Evolutionary conservation across 2,113 vertebrate genomes (phyloP), one percentile per base, ranked within the genome.

Genomic region (Sprattus sprattus): DNA sequence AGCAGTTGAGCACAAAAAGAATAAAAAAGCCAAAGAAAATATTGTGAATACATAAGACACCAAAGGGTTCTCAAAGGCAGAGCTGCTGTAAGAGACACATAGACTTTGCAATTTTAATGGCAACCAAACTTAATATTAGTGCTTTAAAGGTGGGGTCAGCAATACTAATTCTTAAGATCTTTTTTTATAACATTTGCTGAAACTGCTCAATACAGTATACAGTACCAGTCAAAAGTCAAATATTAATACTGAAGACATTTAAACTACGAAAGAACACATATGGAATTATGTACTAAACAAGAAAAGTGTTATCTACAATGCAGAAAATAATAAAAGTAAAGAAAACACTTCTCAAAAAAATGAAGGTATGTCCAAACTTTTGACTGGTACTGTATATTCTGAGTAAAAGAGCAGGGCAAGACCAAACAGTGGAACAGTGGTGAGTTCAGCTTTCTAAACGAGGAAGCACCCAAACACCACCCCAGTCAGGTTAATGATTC

Each of bases 31-130:
- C 2, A 39, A 85, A 57, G 46, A 64, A 86, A 83, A 82, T 28
- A 88, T 92, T 92, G 82, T 88, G 78, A 92, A 92, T 89, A 92
- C 91, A 91, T 93, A 95, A 94, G 94, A 95, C 93, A 94, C 91
- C 86, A 88, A 94, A 92, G 90, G 91, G 90, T 88, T 91, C 88
- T 91, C 90, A 87, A 88, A 93, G 90, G 92, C 89, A 39, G 92
- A 89, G 91, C 86, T 91, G 90, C 92, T 92, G 92, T 91, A 67
- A 75, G 91, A 89, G 87, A 88, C 87, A 88, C 92, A 90, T 90
- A 92, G 89, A 89, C 90, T 91, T 91, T 90, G 90, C 91, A 89
- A 90, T 90, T 92, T 92, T 83, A 57, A 87, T 50, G 45, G 57
- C 80, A 89, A 93, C 90, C 86, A 90, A 91, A 91, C 82, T 52